These are phyloP conservation scores for Exephanes ischioxanthus DNA, from an alignment of 2,888 invertebrate genomes.

Conservation along the genomic window DNA sequence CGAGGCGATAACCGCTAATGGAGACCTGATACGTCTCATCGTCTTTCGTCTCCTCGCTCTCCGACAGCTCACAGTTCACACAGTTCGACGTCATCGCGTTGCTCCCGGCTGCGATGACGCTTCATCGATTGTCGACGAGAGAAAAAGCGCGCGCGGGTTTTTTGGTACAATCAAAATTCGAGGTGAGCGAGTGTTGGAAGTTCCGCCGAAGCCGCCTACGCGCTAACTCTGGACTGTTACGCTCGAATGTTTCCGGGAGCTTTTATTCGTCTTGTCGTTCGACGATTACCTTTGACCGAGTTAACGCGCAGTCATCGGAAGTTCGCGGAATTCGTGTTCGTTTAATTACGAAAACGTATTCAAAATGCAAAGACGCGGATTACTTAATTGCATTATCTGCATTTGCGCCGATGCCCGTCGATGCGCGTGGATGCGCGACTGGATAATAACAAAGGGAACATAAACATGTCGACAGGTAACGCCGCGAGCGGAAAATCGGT, in stretches of 20 bases:
- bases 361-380: neutral
- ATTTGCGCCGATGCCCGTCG: neutral
- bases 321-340: neutral
- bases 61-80: conserved; percentile 63
- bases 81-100: conserved; percentile 65
- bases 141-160: conserved; percentile 3
- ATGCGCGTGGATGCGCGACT: neutral
- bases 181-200: neutral
- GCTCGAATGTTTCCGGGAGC: neutral
- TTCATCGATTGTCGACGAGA: conserved; percentile 40
- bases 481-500: conserved; percentile 7
- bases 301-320: neutral
- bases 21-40: conserved; percentile 84
- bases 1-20: conserved; percentile 84
- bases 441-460: neutral
- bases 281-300: neutral
- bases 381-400: neutral
- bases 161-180: neutral
- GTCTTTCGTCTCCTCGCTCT: conserved; percentile 64
- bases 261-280: neutral
- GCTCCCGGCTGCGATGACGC: conserved; percentile 11
- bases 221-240: neutral
- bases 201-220: neutral
- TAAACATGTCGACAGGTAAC: neutral
- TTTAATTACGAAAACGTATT: neutral